Conservation (phyloP, 2,888 invertebrate genomes). For the Embidobia sp. region DNA sequence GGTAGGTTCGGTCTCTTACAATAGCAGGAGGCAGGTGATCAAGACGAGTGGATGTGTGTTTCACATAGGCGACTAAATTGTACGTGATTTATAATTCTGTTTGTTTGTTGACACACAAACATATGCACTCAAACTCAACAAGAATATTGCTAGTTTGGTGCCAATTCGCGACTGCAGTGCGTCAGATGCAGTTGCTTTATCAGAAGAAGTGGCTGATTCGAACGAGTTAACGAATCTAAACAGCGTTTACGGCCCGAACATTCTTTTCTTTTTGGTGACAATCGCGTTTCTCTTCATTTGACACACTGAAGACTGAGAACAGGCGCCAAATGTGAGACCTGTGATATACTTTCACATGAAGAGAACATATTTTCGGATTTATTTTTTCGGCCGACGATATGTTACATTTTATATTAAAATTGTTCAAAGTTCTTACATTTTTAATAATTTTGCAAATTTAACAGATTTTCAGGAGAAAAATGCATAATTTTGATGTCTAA, state of each 20-base stretch:
- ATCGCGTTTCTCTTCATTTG: conserved; percentile 26
- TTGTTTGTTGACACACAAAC: conserved; percentile 56
- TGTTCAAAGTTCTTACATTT: neutral
- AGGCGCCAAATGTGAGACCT: conserved; percentile 57
- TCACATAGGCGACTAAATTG: conserved; percentile 22
- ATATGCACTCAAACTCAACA: conserved; percentile 54
- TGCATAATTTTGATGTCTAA: too few species aligned
- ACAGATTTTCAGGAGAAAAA: neutral
- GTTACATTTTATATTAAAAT: neutral
- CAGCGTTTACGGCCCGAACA: neutral
- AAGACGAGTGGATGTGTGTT: conserved; percentile 41
- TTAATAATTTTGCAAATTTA: neutral
- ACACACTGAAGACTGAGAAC: conserved; percentile 56
- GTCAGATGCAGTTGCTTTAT: conserved; percentile 53
- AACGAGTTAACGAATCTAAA: conserved; percentile 31
- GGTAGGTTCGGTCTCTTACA: conserved; percentile 34
- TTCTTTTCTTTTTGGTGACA: conserved; percentile 8
- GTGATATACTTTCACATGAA: conserved; percentile 54
- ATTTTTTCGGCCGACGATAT: too few species aligned
- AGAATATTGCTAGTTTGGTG: conserved; percentile 57
- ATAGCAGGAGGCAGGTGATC: conserved; percentile 51
- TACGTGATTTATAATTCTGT: conserved; percentile 33
- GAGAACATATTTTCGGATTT: conserved; percentile 30
- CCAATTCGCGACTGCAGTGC: conserved; percentile 63
- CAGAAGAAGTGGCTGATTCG: conserved; percentile 27